phyloP scores from a whole-genome alignment of 2,113 vertebrate genomes.

The Corythaeola cristata region DNA sequence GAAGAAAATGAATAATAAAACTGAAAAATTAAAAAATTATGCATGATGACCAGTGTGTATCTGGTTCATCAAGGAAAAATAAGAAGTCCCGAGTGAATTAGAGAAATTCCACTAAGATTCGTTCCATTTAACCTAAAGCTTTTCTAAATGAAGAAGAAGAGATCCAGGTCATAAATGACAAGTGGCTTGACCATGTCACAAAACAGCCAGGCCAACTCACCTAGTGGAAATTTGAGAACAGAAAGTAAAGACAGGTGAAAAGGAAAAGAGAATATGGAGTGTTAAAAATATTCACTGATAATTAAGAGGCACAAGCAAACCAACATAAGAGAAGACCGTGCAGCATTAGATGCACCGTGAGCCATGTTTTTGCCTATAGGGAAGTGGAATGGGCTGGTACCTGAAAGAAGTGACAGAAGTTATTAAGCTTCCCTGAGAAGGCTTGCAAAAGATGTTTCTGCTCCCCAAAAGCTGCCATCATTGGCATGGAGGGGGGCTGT shows the following conservation, averaged over 20 bases:
- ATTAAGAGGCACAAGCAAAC: background rate
- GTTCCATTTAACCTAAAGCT: background rate
- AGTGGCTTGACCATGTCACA: background rate
- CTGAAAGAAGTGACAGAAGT: background rate
- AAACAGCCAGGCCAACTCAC: background rate
- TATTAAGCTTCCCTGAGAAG: background rate
- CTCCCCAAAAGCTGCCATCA: rapidly evolving
- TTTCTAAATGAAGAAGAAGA: background rate
- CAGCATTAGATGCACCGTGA: background rate
- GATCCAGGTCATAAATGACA: background rate
- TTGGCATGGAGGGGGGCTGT: background rate
- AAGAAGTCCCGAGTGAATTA: background rate
- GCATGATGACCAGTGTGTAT: background rate
- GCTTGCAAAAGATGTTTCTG: background rate
- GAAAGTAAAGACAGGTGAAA: background rate
- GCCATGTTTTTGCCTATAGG: background rate
- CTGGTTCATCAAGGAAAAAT: background rate
- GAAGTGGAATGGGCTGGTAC: background rate
- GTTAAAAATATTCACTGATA: background rate
- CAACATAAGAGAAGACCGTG: background rate
- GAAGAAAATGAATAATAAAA: background rate
- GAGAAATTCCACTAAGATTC: background rate
- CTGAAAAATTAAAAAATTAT: background rate
- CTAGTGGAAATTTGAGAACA: background rate
- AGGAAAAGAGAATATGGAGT: background rate